Percentiles rank a stretch among this genome's conserved stretches.
Conservation (phyloP, 2,797 vertebrate genomes). For the Oreochromis mossambicus region DNA sequence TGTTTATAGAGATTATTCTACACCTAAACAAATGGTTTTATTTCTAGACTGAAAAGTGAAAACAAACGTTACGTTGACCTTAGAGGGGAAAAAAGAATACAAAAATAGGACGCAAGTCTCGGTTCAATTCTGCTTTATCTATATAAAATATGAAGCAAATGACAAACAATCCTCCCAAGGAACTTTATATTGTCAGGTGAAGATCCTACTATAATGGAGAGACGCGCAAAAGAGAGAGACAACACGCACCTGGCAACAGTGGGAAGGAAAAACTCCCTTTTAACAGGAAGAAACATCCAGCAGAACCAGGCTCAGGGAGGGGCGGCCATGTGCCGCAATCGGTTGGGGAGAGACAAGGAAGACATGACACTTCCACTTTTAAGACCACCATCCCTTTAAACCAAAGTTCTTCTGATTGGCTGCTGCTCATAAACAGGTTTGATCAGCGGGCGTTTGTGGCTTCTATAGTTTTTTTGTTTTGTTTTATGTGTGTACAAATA, state of each 20-base stretch:
- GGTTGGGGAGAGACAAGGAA: no score
- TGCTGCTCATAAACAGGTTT: no score
- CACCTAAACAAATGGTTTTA: neutral
- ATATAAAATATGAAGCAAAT: neutral
- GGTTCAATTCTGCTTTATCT: neutral
- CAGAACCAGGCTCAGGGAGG: neutral
- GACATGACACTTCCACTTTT: no score
- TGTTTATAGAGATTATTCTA: neutral
- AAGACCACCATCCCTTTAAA: no score
- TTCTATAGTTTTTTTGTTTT: neutral
- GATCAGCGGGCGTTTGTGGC: neutral
- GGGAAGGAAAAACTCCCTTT: neutral
- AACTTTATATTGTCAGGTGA: fast-evolving
- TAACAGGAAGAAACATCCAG: neutral
- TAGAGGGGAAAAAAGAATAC: neutral
- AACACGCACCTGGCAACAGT: fast-evolving
- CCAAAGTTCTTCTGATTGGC: no score
- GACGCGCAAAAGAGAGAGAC: fast-evolving
- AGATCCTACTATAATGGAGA: neutral
- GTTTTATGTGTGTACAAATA: neutral
- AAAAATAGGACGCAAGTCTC: neutral
- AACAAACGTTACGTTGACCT: neutral
- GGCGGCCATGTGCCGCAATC: fast-evolving
- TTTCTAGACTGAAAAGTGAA: neutral
- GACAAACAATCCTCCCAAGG: neutral